These are phyloP conservation scores for Nephrocerus scutellatus DNA, from an alignment of 2,888 invertebrate genomes.

Conservation along the genomic window DNA sequence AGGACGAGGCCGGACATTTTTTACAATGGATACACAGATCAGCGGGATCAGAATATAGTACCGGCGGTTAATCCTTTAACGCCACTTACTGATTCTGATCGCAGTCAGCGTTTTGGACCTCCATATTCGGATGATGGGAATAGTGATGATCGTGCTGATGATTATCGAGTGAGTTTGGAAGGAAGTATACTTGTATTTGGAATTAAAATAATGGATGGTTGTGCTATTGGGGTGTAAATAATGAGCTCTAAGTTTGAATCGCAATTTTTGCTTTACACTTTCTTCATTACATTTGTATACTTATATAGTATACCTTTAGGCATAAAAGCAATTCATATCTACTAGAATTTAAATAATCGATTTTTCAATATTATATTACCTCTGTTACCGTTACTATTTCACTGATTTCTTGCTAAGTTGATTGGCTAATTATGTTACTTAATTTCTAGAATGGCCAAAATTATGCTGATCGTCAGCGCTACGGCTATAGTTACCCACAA, in stretches of 20 bases:
- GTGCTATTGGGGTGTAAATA: too few relatives aligned
- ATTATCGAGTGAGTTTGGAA: slow-evolving; percentile 36
- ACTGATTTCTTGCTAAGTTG: background rate
- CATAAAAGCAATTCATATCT: background rate
- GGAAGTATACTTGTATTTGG: too few relatives aligned
- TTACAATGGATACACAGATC: slow-evolving; percentile 40
- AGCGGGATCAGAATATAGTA: background rate
- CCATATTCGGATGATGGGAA: slow-evolving; percentile 36
- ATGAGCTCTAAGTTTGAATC: too few relatives aligned
- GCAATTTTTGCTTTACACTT: too few relatives aligned
- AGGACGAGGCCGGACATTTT: slow-evolving; percentile 34
- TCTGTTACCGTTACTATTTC: too few relatives aligned
- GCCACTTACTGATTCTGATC: slow-evolving; percentile 37
- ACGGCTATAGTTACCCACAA: slow-evolving; percentile 33
- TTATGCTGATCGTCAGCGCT: slow-evolving; percentile 38
- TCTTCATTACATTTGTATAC: too few relatives aligned
- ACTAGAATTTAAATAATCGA: background rate
- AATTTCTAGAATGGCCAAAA: slow-evolving; percentile 39
- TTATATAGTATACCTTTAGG: too few relatives aligned
- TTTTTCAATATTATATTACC: too few relatives aligned
- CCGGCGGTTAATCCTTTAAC: slow-evolving; percentile 28
- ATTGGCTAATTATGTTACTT: slow-evolving; percentile 2
- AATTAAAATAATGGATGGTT: too few relatives aligned
- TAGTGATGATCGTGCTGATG: slow-evolving; percentile 40
- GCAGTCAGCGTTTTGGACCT: slow-evolving; percentile 43